Percentiles rank a stretch among this genome's conserved stretches.
phyloP scores from a whole-genome alignment of 2,888 invertebrate species.

The Trichopria drosophilae region DNA sequence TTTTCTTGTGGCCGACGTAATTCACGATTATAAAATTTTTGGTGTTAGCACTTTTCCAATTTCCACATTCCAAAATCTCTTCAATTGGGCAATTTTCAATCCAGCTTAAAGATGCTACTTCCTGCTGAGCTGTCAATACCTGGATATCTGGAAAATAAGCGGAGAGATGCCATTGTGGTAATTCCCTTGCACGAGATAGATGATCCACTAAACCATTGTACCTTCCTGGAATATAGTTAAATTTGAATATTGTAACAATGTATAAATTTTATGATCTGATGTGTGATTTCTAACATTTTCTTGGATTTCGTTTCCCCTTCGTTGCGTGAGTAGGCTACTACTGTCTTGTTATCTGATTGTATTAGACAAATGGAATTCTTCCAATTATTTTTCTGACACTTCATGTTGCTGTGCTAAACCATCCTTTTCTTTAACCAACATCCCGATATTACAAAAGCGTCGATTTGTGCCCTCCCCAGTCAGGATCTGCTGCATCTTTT shows the following conservation, averaged over 20 bases:
- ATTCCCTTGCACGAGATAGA: conserved; percentile 31
- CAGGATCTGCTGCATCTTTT: neutral
- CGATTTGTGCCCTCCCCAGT: conserved; percentile 23
- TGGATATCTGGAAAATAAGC: too few relatives aligned
- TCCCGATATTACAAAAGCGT: too few relatives aligned
- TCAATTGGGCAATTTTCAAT: too few relatives aligned
- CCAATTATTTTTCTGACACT: conserved; percentile 10
- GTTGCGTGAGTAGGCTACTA: conserved; percentile 28
- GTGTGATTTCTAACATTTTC: conserved; percentile 20
- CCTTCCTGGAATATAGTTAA: conserved; percentile 34
- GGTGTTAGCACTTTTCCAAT: too few relatives aligned
- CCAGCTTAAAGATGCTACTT: too few relatives aligned
- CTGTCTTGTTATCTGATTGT: too few relatives aligned
- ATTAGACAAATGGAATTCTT: conserved; percentile 18
- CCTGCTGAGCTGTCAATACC: too few relatives aligned
- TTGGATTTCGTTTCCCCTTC: conserved; percentile 29
- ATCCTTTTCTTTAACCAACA: too few relatives aligned
- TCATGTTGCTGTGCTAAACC: conserved; percentile 29
- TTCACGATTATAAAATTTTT: too few relatives aligned
- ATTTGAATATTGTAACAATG: conserved; percentile 4
- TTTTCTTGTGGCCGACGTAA: too few relatives aligned
- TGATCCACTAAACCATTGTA: conserved; percentile 44
- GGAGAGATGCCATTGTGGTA: conserved; percentile 34
- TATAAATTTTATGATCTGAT: conserved; percentile 8
- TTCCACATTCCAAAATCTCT: too few relatives aligned